A percentile compares a stretch with the other conserved stretches of the same genome.
phyloP scores from a whole-genome alignment of 2,888 invertebrate species.

The Cerastis leucographa region DNA sequence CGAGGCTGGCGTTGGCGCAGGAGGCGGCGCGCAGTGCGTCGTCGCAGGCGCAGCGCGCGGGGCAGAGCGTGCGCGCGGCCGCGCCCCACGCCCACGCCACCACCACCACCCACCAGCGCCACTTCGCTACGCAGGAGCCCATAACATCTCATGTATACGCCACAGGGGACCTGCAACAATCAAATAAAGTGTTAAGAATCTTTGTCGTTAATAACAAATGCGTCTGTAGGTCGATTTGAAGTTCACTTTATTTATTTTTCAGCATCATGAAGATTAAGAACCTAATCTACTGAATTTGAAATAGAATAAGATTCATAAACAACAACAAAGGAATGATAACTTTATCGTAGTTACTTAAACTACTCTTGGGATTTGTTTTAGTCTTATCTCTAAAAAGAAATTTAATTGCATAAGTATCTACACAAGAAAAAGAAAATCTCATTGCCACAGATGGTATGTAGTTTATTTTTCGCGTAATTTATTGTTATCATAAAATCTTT shows the following conservation, averaged over 20 bases:
- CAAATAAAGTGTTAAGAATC: slow-evolving; percentile 54
- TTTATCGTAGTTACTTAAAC: slow-evolving; percentile 31
- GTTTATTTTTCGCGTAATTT: slow-evolving; percentile 84
- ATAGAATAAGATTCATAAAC: background rate
- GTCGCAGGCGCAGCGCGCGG: slow-evolving; percentile 95
- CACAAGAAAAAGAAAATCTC: slow-evolving; percentile 75
- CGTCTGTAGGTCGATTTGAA: background rate
- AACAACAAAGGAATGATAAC: slow-evolving; percentile 3
- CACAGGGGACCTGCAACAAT: slow-evolving; percentile 84
- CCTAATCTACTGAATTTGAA: background rate
- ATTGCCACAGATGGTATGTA: slow-evolving; percentile 80
- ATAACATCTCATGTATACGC: slow-evolving; percentile 89
- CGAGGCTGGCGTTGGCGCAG: slow-evolving; percentile 94
- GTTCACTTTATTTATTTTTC: background rate
- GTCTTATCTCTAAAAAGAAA: slow-evolving; percentile 54
- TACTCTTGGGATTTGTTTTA: slow-evolving; percentile 19
- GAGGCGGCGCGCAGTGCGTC: slow-evolving; percentile 94
- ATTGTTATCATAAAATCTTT: slow-evolving; percentile 83
- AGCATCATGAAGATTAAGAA: background rate
- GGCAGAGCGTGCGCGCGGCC: slow-evolving; percentile 92
- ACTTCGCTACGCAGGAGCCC: slow-evolving; percentile 89
- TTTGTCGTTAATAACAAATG: background rate
- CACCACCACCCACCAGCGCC: slow-evolving; percentile 90
- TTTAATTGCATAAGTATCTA: slow-evolving; percentile 33
- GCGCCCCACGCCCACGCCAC: slow-evolving; percentile 89